Base-by-base conservation (phyloP, 2,113 vertebrate species). In the Mugil cephalus region DNA sequence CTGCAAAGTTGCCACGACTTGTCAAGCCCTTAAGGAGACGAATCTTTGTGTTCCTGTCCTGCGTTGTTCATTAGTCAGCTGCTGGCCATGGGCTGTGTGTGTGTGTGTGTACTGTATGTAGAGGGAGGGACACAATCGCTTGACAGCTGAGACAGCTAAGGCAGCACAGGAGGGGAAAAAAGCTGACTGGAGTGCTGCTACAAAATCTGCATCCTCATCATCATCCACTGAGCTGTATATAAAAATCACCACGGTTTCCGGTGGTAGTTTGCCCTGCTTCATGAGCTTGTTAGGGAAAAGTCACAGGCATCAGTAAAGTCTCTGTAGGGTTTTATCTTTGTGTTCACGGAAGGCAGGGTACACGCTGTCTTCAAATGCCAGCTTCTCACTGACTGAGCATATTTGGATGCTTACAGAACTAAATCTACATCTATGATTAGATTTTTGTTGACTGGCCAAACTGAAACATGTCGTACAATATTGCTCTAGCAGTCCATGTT, bases 41-140 rank as follows among this genome's bases (percentile, higher is more conserved):
- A 71, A 45, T 61, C 71, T 53, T 47, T 38, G 64, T 64, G 71
- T 43, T 75, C 10, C 59, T 79, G 39, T 70, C 69, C 48, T 77
- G 3, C 21, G 1, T 56, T 80, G 63, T 77, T 89, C 74, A 80
- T 89, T 87, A 85, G 84, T 69, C 63, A 45, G 55, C 78, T 76
- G 75, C 63, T 62, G 87, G 45, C 65, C 64, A 34, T 40, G 40
- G 51, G 56, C 67, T 73, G 67, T 56, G 61, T 35, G 52, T 73
- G 67, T 56, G 61, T 35, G 52, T 65, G 56, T 0, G 1, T 17
- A 35, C 17, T 1, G 1, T 19, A 35, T 53, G 18, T n/a, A 70
- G 42, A 18, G 11, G 52, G 52, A 56, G 50, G 21, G 36, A 48
- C 55, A 35, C 21, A 48, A n/a, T 14, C 10, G 54, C 35, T 12